Evolutionary conservation across 1,140 invertebrate genomes (phyloP).

Genomic region (Cardiocondyla obscurior): DNA sequence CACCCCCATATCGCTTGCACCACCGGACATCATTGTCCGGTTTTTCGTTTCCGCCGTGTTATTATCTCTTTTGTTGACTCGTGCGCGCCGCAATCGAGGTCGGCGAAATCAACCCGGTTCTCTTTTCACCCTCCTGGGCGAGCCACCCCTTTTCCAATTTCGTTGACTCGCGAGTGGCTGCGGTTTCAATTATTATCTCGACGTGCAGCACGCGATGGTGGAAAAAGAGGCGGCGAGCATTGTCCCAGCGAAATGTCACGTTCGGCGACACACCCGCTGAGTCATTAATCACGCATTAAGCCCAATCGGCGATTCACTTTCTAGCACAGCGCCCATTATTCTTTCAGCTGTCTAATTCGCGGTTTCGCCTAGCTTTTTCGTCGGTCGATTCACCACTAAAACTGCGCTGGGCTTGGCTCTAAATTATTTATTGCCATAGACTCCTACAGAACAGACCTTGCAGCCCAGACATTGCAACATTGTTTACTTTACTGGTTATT

Average conservation of each 20-base stretch:
- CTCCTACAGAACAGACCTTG: neutral
- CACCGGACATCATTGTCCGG: neutral
- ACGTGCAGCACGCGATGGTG: neutral
- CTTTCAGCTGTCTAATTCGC: constrained; percentile 66
- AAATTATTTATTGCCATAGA: neutral
- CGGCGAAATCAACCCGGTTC: neutral
- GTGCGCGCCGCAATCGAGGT: constrained; percentile 3
- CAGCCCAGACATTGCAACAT: neutral
- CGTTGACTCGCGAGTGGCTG: constrained; percentile 42
- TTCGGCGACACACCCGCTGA: constrained; percentile 54
- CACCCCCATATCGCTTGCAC: neutral
- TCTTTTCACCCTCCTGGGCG: neutral
- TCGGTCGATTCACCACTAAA: neutral
- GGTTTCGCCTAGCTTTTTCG: constrained; percentile 22
- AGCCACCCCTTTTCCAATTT: constrained; percentile 32
- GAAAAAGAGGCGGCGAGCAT: constrained; percentile 9
- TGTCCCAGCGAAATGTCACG: constrained; percentile 61
- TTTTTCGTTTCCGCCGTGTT: constrained; percentile 32
- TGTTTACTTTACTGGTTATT: neutral
- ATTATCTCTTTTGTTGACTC: constrained; percentile 44
- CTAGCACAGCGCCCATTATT: constrained; percentile 24
- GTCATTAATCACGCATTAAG: constrained; percentile 59
- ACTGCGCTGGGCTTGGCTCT: neutral
- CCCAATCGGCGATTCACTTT: constrained; percentile 29
- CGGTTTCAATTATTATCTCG: constrained; percentile 43